phyloP scores from a whole-genome alignment of 2,888 invertebrate genomes.

The Eilema depressum region DNA sequence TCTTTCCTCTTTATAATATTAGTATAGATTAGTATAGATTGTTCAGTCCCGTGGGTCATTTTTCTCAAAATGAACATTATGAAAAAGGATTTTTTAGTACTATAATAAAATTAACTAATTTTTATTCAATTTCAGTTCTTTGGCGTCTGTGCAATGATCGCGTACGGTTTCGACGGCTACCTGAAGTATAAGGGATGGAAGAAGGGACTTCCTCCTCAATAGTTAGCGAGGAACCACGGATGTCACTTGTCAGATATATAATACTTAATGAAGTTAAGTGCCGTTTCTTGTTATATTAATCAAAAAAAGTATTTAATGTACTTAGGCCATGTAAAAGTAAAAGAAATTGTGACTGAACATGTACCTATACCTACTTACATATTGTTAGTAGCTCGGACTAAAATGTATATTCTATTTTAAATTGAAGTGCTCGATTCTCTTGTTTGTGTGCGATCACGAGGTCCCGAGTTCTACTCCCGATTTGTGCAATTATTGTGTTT shows the following conservation, averaged over 20 bases:
- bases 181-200: slow-evolving; percentile 91
- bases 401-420: too few species aligned
- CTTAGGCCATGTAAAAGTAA: slow-evolving; percentile 2
- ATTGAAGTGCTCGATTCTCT: too few species aligned
- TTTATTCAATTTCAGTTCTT: slow-evolving; percentile 93
- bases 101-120: too few species aligned
- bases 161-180: slow-evolving; percentile 93
- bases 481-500: too few species aligned
- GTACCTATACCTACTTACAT: background rate
- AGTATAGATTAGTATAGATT: too few species aligned
- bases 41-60: too few species aligned
- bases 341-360: background rate
- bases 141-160: slow-evolving; percentile 93
- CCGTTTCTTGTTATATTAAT: background rate
- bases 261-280: background rate
- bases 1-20: too few species aligned
- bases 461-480: too few species aligned
- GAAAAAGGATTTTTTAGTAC: too few species aligned
- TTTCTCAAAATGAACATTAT: too few species aligned
- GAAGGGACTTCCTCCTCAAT: slow-evolving; percentile 91
- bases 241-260: background rate
- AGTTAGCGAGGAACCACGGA: slow-evolving; percentile 8
- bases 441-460: too few species aligned
- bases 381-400: background rate
- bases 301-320: background rate